Evolutionary conservation across 1,140 invertebrate species (phyloP), one percentile per base, ranked within the genome.

Genomic region (Portunus trituberculatus): DNA sequence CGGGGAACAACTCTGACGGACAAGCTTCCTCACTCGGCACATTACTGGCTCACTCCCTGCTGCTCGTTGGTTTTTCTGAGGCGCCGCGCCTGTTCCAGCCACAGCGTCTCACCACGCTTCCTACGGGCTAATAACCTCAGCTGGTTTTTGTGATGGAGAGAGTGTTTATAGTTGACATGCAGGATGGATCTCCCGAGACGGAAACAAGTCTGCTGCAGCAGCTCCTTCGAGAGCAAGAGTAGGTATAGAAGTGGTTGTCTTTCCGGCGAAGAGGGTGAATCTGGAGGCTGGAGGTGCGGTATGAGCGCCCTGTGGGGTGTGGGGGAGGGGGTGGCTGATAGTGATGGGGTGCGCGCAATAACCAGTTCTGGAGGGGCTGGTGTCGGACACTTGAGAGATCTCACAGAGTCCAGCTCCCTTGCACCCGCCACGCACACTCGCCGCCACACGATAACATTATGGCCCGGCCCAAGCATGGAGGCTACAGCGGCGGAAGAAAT

Each of bases 391-490:
- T 76, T 76, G 67, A 76, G 67, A 76, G 67, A 76, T 76, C 67
- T 76, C 25, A 76, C 67, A 25, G 67, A 7, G 67, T 76, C 67
- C n/a, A 76, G 67, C 67, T 76, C 67, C 67, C 67, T 25, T 76
- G 86, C 31, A 88, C 86, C 52, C 52, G 52, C 10, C 10, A 4
- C 25, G 29, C 90, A 45, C 90, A 76, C 90, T 39, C 46, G 67
- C 67, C 14, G 91, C 20, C 7, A 29, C 46, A 82, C 91, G 59
- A 92, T 92, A 92, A 92, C 91, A 92, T 48, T 67, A 39, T 83
- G 91, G 67, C 82, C 67, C n/a, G 82, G 25, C 83, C 91, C 91
- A 92, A 83, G 28, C 91, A 92, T 31, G 67, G 76, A 83, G 91
- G 29, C 82, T 46, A 46, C 12, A 92, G 91, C 91, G 91, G 28